Conservation (phyloP, 1,140 invertebrate genomes). For the Pseudomyrmex gracilis region DNA sequence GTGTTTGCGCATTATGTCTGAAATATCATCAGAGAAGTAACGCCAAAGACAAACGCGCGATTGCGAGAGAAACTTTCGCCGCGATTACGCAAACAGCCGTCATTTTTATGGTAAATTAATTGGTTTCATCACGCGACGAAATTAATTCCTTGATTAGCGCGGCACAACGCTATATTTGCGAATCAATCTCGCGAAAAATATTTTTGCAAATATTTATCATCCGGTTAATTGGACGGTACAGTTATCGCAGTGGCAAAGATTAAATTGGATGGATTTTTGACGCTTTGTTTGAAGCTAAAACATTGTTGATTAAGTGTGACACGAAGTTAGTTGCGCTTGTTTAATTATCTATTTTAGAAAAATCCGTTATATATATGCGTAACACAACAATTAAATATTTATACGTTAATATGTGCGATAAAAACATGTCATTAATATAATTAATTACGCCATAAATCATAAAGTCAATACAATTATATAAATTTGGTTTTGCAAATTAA, state of each 20-base stretch:
- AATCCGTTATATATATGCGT: too few relatives aligned
- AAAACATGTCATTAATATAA: too few relatives aligned
- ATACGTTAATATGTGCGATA: too few relatives aligned
- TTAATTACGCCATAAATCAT: too few relatives aligned
- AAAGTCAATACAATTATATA: too few relatives aligned
- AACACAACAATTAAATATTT: too few relatives aligned
- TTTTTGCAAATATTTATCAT: neutral
- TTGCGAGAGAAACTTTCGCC: slow-evolving; percentile 15
- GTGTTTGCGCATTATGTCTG: slow-evolving; percentile 37
- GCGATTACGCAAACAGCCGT: neutral
- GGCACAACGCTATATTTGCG: neutral
- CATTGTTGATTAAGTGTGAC: too few relatives aligned
- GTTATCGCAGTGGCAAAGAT: neutral
- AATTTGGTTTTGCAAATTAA: too few relatives aligned
- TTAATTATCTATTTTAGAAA: too few relatives aligned
- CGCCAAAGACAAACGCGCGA: slow-evolving; percentile 35
- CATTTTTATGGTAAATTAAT: slow-evolving; percentile 29
- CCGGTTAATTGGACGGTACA: neutral
- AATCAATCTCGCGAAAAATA: slow-evolving; percentile 3
- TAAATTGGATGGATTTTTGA: too few relatives aligned
- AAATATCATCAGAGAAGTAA: slow-evolving; percentile 22
- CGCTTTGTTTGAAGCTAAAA: neutral
- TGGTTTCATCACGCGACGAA: neutral
- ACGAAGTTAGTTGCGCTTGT: too few relatives aligned
- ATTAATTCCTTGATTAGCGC: slow-evolving; percentile 1